Base-by-base conservation (phyloP, 2,888 invertebrate species). In the Drosophila pullipes region DNA sequence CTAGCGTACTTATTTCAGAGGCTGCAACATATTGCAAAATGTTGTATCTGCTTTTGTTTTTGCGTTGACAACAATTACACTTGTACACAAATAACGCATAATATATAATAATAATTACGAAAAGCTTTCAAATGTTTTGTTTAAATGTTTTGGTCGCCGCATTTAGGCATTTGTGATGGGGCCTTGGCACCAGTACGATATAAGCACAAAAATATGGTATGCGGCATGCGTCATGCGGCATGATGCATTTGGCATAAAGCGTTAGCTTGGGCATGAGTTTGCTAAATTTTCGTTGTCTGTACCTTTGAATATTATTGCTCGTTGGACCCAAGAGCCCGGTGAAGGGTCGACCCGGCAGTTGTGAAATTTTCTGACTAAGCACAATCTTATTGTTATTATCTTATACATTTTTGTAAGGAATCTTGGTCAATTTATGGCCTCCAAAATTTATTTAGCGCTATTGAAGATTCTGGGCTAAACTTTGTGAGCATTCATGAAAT, bases 101-200 rank as follows among this genome's bases (percentile, higher is more conserved):
- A 85, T 75, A 75, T 78, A 88, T 81, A 88, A 89, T 85, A 85
- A 85, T 78, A 83, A 86, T 85, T 86, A 75, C 84, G 70, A 74
- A 85, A 78, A 85, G 89, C 89, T 85, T 83, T 85, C 74, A 74
- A 73, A 78, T 71, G 73, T 47, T 69, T 69, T 74, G 74, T 70
- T 81, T 60, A 71, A 75, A 74, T 74, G 81, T 68, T 84, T 75
- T 65, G 31, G 33, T 66, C 52, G 52, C 35, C 60, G 49, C 63
- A 47, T 72, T 78, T 78, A 67, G 64, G 61, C 52, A 64, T 68
- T 66, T 72, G 39, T 35, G 59, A 53, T 44, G 30, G 44, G 69
- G 69, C 74, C 74, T 78, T 77, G 78, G 59, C 81, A 63, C 47
- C 35, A 57, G 78, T 55, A 53, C 62, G 44, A 66, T 13, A 52